Conservation (phyloP, 2,797 vertebrate species). For the Cossypha dichroa region DNA sequence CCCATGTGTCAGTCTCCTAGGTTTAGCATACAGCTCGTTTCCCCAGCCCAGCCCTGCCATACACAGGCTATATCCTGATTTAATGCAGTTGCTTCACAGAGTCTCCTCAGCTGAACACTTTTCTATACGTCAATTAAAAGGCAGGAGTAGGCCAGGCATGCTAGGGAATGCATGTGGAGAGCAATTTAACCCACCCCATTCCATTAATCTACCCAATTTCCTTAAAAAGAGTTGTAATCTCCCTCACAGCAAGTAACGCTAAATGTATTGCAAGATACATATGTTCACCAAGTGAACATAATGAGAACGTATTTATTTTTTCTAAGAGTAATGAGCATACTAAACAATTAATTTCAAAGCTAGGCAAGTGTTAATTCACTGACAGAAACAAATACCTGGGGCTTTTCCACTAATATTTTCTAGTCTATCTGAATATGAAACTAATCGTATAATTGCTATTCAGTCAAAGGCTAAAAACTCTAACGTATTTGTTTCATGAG, state of each 20-base stretch:
- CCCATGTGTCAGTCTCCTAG: neutral
- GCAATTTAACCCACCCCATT: conserved; percentile 42
- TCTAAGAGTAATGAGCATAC: conserved; percentile 50
- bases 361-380: conserved; percentile 34
- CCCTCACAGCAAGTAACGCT: conserved; percentile 52
- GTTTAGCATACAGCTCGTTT: neutral
- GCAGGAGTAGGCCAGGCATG: neutral
- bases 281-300: conserved; percentile 52
- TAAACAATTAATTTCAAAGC: conserved; percentile 61
- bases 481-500: neutral
- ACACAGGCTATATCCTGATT: neutral
- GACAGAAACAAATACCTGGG: conserved; percentile 14
- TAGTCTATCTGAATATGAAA: neutral
- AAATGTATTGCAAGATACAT: conserved; percentile 32
- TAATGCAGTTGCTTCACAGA: neutral
- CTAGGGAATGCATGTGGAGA: conserved; percentile 17
- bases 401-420: neutral
- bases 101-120: neutral
- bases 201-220: conserved; percentile 61
- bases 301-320: conserved; percentile 42
- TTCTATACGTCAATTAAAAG: neutral
- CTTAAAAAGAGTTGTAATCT: conserved; percentile 47
- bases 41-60: neutral
- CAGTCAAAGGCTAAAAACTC: neutral
- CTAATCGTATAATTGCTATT: neutral